phyloP scores from a whole-genome alignment of 2,797 vertebrate genomes.

The Microctenopoma stevenorrisi region DNA sequence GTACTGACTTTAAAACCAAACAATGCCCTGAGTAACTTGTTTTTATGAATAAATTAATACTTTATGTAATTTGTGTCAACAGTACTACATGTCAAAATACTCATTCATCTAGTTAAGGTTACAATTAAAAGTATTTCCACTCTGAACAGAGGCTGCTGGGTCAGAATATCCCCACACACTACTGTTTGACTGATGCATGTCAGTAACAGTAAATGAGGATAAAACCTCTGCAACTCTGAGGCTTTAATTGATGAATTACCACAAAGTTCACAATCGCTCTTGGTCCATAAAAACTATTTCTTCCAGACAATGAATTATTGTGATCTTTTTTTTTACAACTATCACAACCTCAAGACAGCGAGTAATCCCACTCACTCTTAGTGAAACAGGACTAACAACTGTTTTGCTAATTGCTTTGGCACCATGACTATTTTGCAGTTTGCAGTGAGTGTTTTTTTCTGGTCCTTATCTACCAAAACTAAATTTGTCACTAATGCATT shows the following conservation, averaged over 20 bases:
- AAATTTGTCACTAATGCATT: slow-evolving; percentile 1
- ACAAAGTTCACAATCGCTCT: slow-evolving; percentile 14
- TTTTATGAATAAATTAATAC: not conserved
- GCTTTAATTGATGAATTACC: slow-evolving; percentile 30
- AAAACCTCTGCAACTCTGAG: slow-evolving; percentile 5
- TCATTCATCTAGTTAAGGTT: not conserved
- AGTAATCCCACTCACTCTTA: slow-evolving; percentile 34
- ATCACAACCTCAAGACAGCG: slow-evolving; percentile 30
- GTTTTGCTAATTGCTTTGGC: slow-evolving; percentile 62
- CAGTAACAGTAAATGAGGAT: not conserved
- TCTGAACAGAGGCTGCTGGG: not conserved
- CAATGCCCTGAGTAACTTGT: not conserved
- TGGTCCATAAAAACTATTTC: not conserved
- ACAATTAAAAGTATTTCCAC: not conserved
- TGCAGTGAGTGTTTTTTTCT: slow-evolving; percentile 3
- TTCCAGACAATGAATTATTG: slow-evolving; percentile 28
- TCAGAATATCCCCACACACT: not conserved
- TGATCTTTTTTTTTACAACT: slow-evolving; percentile 36
- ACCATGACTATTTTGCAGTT: slow-evolving; percentile 36
- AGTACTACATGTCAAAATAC: not conserved
- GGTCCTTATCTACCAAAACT: not conserved
- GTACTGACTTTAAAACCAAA: not conserved
- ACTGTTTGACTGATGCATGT: not conserved
- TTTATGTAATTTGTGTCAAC: not conserved
- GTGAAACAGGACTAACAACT: slow-evolving; percentile 45